Conservation (phyloP, 1,140 invertebrate genomes). For the Lepidurus couesii region DNA sequence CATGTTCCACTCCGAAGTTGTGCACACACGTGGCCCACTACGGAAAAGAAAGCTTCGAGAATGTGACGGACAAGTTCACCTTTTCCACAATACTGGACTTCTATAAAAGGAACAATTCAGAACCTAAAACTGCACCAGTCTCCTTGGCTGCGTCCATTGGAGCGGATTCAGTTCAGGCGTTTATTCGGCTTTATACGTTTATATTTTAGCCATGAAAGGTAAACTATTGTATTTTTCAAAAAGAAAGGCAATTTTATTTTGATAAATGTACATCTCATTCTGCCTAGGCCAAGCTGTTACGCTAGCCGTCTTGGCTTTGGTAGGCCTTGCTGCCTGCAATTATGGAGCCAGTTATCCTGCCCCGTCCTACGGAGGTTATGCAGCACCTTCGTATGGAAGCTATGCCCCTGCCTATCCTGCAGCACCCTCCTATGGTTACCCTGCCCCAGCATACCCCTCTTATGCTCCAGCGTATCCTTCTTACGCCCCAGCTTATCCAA, state of each 20-base stretch:
- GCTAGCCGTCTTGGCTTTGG: neutral
- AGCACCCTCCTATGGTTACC: neutral
- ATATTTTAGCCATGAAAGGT: neutral
- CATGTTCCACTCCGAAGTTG: neutral
- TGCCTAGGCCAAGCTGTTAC: neutral
- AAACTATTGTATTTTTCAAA: neutral
- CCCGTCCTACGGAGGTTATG: neutral
- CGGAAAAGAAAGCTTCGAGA: neutral
- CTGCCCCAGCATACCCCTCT: neutral
- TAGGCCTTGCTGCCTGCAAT: neutral
- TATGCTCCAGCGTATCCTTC: slow-evolving; percentile 1
- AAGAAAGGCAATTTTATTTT: neutral
- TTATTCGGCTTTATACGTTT: neutral
- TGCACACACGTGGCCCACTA: neutral
- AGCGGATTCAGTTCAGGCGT: neutral
- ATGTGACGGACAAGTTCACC: neutral
- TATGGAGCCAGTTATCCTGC: slow-evolving; percentile 1
- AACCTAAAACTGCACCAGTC: neutral
- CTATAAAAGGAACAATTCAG: neutral
- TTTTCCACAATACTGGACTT: neutral
- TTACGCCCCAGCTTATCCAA: neutral
- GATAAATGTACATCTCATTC: neutral
- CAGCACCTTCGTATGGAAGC: neutral
- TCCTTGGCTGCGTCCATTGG: neutral
- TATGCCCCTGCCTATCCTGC: slow-evolving; percentile 4